Conservation (phyloP, 2,113 vertebrate species). For the Planiliza haematocheilus region DNA sequence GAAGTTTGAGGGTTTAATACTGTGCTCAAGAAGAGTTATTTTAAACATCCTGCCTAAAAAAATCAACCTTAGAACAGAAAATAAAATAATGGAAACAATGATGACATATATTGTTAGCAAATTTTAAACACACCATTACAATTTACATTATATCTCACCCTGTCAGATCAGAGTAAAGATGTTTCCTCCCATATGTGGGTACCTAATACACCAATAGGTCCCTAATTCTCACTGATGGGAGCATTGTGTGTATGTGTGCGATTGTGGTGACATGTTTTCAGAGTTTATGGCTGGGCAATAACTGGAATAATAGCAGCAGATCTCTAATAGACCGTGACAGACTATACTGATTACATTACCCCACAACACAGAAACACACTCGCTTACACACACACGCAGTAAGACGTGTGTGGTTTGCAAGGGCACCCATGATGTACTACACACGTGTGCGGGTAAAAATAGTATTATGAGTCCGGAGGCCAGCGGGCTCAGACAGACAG, state of each 20-base stretch:
- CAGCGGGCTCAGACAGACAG: slow-evolving; percentile 9
- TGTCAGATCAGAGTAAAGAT: too few relatives aligned
- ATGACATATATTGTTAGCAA: too few relatives aligned
- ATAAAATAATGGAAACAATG: too few relatives aligned
- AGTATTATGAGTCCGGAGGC: slow-evolving; percentile 2
- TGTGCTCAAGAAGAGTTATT: too few relatives aligned
- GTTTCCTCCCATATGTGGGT: too few relatives aligned
- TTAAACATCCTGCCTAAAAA: too few relatives aligned
- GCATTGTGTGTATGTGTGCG: slow-evolving; percentile 2
- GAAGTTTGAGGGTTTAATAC: too few relatives aligned
- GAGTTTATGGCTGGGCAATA: slow-evolving; percentile 14
- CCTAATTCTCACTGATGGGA: too few relatives aligned
- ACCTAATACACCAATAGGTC: too few relatives aligned
- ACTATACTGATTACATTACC: slow-evolving; percentile 39
- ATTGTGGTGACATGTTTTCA: background rate
- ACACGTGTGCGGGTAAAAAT: slow-evolving; percentile 17
- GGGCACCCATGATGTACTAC: slow-evolving; percentile 13
- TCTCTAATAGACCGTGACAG: slow-evolving; percentile 39
- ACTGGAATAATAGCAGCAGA: slow-evolving; percentile 16
- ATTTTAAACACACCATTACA: too few relatives aligned
- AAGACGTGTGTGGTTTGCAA: slow-evolving; percentile 2
- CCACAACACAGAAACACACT: slow-evolving; percentile 28
- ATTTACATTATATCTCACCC: too few relatives aligned
- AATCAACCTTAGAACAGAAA: too few relatives aligned
- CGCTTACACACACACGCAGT: background rate